Evolutionary conservation across 2,888 invertebrate genomes (phyloP).

Genomic region (Scaptomyza reducta): DNA sequence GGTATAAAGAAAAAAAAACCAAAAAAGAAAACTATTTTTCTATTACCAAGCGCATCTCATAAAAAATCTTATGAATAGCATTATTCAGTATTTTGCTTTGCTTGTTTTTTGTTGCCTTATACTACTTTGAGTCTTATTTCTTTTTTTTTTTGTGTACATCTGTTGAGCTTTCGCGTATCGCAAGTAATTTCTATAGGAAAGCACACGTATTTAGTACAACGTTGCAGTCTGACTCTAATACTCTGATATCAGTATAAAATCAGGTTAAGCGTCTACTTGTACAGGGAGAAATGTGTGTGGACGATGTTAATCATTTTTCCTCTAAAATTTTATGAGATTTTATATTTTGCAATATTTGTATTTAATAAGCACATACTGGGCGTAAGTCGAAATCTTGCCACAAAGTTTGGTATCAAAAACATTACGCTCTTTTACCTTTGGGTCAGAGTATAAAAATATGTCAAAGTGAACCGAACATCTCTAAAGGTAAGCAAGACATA

Average conservation of each 20-base stretch:
- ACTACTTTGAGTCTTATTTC: conserved; percentile 25
- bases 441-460: conserved; percentile 38
- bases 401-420: neutral
- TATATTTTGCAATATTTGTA: too few relatives aligned
- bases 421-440: neutral
- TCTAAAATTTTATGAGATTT: too few relatives aligned
- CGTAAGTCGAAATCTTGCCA: too few relatives aligned
- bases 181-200: conserved; percentile 53
- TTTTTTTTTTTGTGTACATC: conserved; percentile 45
- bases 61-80: conserved; percentile 77
- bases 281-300: neutral
- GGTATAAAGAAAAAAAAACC: conserved; percentile 22
- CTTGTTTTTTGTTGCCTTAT: conserved; percentile 19
- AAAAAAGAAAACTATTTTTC: conserved; percentile 57
- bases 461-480: conserved; percentile 45
- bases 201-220: conserved; percentile 50
- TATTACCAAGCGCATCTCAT: conserved; percentile 54
- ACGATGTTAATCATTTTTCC: too few relatives aligned
- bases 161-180: conserved; percentile 37
- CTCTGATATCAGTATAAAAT: neutral
- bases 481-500: conserved; percentile 5
- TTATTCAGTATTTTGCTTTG: conserved; percentile 60
- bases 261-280: neutral
- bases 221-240: neutral
- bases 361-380: too few relatives aligned